These are phyloP conservation scores for Cephalotes varians DNA, from an alignment of 2,888 invertebrate species.

Conservation along the genomic window DNA sequence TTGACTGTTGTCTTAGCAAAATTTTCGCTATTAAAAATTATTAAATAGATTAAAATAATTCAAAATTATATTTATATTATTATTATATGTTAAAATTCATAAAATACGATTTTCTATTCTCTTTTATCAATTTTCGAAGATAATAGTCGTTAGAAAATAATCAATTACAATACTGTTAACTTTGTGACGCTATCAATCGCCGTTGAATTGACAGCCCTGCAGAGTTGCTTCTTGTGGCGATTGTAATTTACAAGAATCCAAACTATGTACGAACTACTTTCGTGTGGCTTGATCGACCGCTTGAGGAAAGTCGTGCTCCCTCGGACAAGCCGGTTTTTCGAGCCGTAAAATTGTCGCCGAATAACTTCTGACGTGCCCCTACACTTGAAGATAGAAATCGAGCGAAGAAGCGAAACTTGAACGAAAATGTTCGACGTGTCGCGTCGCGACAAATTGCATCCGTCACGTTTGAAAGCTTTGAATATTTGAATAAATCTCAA, in stretches of 20 bases:
- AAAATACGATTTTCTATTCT: neutral
- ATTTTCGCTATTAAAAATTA: neutral
- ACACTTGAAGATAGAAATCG: slow-evolving; percentile 33
- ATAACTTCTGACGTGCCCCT: slow-evolving; percentile 26
- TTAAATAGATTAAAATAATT: neutral
- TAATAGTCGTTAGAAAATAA: neutral
- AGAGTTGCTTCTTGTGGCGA: neutral
- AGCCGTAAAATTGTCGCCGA: slow-evolving; percentile 25
- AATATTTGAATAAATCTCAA: slow-evolving; percentile 14
- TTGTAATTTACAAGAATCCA: slow-evolving; percentile 40
- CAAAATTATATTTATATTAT: too few relatives aligned
- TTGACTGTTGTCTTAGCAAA: neutral
- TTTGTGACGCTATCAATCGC: slow-evolving; percentile 15
- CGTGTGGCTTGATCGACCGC: slow-evolving; percentile 32
- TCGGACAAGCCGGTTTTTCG: slow-evolving; percentile 11
- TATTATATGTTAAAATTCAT: too few relatives aligned
- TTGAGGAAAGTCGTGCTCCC: neutral
- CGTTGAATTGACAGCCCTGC: slow-evolving; percentile 5
- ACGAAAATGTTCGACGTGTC: slow-evolving; percentile 17
- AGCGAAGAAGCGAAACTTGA: slow-evolving; percentile 20
- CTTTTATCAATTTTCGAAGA: neutral
- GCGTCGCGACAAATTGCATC: slow-evolving; percentile 14
- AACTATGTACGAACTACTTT: slow-evolving; percentile 49
- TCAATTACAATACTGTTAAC: neutral
- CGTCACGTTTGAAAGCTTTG: neutral